Evolutionary conservation across 2,888 invertebrate species (phyloP), one percentile per base, ranked within the genome.

Genomic region (Acleris emargana): DNA sequence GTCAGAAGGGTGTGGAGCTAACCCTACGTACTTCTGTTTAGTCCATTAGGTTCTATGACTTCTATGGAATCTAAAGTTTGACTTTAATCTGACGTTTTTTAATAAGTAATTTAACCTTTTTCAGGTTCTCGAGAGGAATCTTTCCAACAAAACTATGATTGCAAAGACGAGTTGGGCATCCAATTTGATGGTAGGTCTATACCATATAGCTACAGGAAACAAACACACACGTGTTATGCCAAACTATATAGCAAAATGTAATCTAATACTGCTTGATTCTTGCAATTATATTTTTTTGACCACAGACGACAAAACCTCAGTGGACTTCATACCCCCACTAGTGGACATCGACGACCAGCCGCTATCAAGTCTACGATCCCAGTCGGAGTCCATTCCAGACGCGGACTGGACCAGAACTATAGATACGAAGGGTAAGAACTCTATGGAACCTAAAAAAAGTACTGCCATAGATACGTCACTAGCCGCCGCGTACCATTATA

Each of bases 331-430:
- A 49, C 49, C 64, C 25, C 51, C 71, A n/a, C n/a, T 20, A 47
- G 25, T 64, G 13, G 77, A 77, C 20, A n/a, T 69, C 3, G 78
- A 78, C 42, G 78, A 78, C 50, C 73, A 74, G 43, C 77, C 78
- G 0, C 53, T 78, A 9, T 73, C 78, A 3, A 57, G 51, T 1
- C 64, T 77, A 1, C 73, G 70, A 32, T 67, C 57, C 38, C 68
- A 62, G 22, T 64, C 60, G 3, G 25, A 32, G 38, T 49, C 57
- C n/a, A 43, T 45, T 5, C 45, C 57, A 2, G 57, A 57, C 3
- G 57, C 57, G 0, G 64, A 68, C n/a, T 75, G 74, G 74, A 51
- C 50, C 1, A 43, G 32, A 16, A 67, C 52, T 17, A 53, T 62
- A 54, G 52, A 59, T 7, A 69, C 68, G 62, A 69, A 71, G n/a